phyloP scores from a whole-genome alignment of 2,888 invertebrate species.

The Papilio elwesi region DNA sequence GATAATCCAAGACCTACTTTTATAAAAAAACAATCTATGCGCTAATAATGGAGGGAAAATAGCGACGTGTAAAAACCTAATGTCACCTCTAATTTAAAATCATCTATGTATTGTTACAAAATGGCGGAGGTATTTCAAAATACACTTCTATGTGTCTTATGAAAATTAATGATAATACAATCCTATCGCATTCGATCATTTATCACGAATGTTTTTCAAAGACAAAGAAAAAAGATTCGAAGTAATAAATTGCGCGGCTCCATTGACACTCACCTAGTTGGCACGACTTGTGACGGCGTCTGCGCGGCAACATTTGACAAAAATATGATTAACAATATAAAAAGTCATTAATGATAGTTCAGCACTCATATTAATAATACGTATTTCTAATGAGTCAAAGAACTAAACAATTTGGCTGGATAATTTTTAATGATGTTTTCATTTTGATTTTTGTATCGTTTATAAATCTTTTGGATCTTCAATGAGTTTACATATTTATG shows the following conservation, averaged over 20 bases:
- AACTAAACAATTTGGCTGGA: neutral
- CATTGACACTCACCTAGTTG: slow-evolving; percentile 81
- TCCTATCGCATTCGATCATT: slow-evolving; percentile 31
- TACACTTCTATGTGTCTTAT: slow-evolving; percentile 23
- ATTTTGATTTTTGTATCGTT: neutral
- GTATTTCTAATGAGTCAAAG: slow-evolving; percentile 14
- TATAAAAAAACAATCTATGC: neutral
- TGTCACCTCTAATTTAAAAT: slow-evolving; percentile 34
- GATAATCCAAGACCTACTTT: neutral
- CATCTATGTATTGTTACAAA: slow-evolving; percentile 29
- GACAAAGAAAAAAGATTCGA: slow-evolving; percentile 46
- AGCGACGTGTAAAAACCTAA: slow-evolving; percentile 1
- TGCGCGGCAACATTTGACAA: slow-evolving; percentile 3
- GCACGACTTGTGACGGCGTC: slow-evolving; percentile 54
- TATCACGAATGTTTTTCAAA: slow-evolving; percentile 37
- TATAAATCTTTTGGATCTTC: neutral
- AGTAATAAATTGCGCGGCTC: slow-evolving; percentile 46
- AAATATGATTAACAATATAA: slow-evolving; percentile 37
- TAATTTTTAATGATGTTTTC: slow-evolving; percentile 5
- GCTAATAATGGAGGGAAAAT: slow-evolving; percentile 9
- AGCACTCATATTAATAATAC: neutral
- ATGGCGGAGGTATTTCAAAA: slow-evolving; percentile 26
- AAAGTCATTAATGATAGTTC: slow-evolving; percentile 30
- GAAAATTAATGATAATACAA: slow-evolving; percentile 38
- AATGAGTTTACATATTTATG: neutral